Evolutionary conservation across 2,797 vertebrate genomes (phyloP).

Genomic region (Neosilurus hyrtlii): DNA sequence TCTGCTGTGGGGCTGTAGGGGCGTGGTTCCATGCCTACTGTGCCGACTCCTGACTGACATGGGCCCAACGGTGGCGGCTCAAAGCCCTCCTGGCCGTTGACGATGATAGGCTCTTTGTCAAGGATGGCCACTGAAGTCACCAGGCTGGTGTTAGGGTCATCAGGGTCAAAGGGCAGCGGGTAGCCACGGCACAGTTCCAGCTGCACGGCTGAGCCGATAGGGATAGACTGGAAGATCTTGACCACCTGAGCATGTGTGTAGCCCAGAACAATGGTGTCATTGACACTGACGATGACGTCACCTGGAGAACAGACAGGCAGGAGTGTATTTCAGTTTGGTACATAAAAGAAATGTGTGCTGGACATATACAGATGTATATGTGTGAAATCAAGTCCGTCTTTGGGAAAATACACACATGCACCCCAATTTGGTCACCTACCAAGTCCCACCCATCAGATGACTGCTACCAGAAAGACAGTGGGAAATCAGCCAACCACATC

Average conservation of each 20-base stretch:
- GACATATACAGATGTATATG: background rate
- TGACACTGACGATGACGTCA: constrained; percentile 97
- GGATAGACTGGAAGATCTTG: constrained; percentile 99
- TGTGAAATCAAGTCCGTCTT: background rate
- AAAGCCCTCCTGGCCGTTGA: constrained; percentile 92
- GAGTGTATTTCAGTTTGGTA: background rate
- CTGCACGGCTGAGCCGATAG: constrained; percentile 95
- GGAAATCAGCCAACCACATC: background rate
- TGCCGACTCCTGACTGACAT: constrained; percentile 61
- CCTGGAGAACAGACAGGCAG: constrained; percentile 67
- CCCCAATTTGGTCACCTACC: background rate
- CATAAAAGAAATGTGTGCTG: background rate
- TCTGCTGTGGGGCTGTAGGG: constrained; percentile 75
- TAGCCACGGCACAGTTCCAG: constrained; percentile 96
- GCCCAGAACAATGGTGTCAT: constrained; percentile 93
- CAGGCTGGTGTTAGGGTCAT: constrained; percentile 96
- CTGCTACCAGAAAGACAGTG: background rate
- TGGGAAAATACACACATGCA: background rate
- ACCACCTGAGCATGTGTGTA: constrained; percentile 98
- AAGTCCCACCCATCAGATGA: background rate
- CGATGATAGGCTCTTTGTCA: constrained; percentile 97
- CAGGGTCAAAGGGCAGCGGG: constrained; percentile 95
- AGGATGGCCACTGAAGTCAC: constrained; percentile 96
- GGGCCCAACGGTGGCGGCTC: constrained; percentile 82
- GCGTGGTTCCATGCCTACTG: constrained; percentile 67